These are phyloP conservation scores for Meriones psammophilus DNA, from an alignment of 2,797 vertebrate species.

Conservation along the genomic window DNA sequence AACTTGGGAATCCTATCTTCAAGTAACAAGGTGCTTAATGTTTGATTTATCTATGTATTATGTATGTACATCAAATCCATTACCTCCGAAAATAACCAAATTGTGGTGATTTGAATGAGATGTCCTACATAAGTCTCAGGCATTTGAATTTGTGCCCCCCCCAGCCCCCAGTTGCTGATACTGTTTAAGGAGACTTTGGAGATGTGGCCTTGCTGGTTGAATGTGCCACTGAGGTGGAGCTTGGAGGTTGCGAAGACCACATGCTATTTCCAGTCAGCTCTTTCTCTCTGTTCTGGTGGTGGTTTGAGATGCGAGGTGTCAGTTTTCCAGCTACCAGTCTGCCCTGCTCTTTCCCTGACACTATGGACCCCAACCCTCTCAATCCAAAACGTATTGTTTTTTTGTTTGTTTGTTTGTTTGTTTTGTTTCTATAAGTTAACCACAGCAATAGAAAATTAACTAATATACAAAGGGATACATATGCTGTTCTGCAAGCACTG, in stretches of 20 bases:
- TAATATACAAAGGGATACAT: not conserved
- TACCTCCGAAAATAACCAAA: not conserved
- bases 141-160: not conserved
- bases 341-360: not conserved
- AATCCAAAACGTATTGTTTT: not conserved
- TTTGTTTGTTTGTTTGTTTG: too few relatives aligned
- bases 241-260: not conserved
- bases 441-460: not conserved
- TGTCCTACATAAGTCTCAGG: not conserved
- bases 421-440: not conserved
- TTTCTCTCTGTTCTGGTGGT: not conserved
- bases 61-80: not conserved
- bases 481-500: not conserved
- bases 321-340: not conserved
- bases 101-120: not conserved
- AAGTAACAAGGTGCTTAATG: slow-evolving; percentile 16
- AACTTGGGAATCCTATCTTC: not conserved
- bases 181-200: not conserved
- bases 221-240: too few relatives aligned
- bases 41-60: not conserved
- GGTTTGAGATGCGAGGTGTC: not conserved
- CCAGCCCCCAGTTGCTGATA: not conserved
- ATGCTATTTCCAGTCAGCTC: not conserved
- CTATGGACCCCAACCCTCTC: not conserved
- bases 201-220: not conserved